phyloP scores from a whole-genome alignment of 2,888 invertebrate genomes.

The Lithophane leautieri region DNA sequence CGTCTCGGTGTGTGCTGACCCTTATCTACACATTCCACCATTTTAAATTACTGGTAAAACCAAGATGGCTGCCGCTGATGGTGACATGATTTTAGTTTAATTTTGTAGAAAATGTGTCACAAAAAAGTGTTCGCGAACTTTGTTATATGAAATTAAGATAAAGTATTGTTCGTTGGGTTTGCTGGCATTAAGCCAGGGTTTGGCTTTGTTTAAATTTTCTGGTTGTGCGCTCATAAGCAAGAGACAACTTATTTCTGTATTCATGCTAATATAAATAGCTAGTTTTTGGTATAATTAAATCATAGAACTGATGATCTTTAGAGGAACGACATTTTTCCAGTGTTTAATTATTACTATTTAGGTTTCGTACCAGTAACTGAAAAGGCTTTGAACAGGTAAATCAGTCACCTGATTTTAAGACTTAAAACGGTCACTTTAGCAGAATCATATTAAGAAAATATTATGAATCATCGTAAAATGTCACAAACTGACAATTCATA shows the following conservation, averaged over 20 bases:
- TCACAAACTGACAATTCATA: too few species aligned
- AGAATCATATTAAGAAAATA: too few species aligned
- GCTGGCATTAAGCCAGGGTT: slow-evolving; percentile 44
- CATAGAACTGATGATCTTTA: neutral
- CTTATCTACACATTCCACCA: slow-evolving; percentile 59
- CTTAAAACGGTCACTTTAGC: too few species aligned
- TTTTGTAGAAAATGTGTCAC: slow-evolving; percentile 54
- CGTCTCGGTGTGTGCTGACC: too few species aligned
- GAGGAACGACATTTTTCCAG: neutral
- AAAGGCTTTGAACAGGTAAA: neutral
- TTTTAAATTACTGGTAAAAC: slow-evolving; percentile 65
- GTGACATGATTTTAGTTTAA: slow-evolving; percentile 47
- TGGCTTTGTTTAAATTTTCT: slow-evolving; percentile 53
- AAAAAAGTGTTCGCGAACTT: slow-evolving; percentile 45
- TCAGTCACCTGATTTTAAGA: neutral
- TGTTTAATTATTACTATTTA: neutral
- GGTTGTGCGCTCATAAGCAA: slow-evolving; percentile 28
- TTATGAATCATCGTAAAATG: too few species aligned
- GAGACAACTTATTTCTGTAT: slow-evolving; percentile 27
- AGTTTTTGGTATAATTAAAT: slow-evolving; percentile 1
- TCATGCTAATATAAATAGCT: slow-evolving; percentile 21
- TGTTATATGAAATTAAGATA: slow-evolving; percentile 58
- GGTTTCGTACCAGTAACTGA: neutral
- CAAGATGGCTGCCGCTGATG: slow-evolving; percentile 64
- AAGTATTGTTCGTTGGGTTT: slow-evolving; percentile 39